Evolutionary conservation across 2,113 vertebrate species (phyloP).

Genomic region (Cololabis saira): DNA sequence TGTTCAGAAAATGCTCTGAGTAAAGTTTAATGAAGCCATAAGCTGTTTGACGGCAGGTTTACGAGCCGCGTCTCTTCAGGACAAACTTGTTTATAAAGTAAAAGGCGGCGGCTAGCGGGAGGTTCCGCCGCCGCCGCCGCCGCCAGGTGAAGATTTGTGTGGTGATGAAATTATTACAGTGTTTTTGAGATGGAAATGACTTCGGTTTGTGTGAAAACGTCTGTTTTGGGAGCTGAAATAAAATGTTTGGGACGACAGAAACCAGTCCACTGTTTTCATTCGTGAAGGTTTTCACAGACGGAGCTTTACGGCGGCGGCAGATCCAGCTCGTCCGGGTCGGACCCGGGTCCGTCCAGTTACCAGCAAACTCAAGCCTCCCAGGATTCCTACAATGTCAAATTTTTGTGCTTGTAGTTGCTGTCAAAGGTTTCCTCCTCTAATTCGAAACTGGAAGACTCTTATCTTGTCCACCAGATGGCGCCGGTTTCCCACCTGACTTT

Average conservation of each 20-base stretch:
- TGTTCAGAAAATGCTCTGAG: conserved; percentile 43
- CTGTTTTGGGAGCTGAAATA: conserved; percentile 76
- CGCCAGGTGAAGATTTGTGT: conserved; percentile 15
- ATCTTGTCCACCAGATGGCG: too few species aligned
- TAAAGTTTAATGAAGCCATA: conserved; percentile 68
- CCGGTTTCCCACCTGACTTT: too few species aligned
- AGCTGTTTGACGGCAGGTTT: conserved; percentile 28
- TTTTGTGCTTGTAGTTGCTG: too few species aligned
- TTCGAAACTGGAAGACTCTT: too few species aligned
- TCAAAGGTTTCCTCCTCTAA: too few species aligned
- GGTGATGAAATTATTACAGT: conserved; percentile 69
- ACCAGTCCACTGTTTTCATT: not conserved
- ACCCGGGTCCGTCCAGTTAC: too few species aligned
- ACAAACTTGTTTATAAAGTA: not conserved
- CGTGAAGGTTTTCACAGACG: not conserved
- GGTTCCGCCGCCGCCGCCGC: too few species aligned
- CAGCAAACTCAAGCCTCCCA: too few species aligned
- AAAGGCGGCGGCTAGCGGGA: conserved; percentile 1
- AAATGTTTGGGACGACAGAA: conserved; percentile 77
- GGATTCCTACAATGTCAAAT: too few species aligned
- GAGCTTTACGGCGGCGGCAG: too few species aligned
- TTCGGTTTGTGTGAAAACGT: conserved; percentile 61
- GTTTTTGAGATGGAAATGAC: conserved; percentile 22
- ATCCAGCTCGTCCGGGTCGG: too few species aligned
- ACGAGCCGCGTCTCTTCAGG: conserved; percentile 12